Evolutionary conservation across 1,140 invertebrate genomes (phyloP).

Genomic region (Macrobrachium rosenbergii): DNA sequence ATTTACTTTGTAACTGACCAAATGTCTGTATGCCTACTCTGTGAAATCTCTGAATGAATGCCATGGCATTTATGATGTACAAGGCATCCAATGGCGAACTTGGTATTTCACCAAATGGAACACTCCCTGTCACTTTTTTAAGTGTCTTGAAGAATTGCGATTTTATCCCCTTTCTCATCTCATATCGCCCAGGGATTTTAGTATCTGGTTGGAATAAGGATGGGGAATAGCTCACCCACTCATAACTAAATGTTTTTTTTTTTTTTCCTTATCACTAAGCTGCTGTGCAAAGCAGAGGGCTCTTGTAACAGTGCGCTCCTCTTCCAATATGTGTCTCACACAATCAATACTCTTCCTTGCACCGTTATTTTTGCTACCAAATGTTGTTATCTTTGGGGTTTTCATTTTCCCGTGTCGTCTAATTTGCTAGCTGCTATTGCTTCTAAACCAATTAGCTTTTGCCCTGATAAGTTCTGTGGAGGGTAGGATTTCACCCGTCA

Average conservation of each 20-base stretch:
- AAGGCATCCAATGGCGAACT: not conserved
- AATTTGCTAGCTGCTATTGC: not conserved
- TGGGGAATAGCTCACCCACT: conserved; percentile 1
- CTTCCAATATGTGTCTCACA: not conserved
- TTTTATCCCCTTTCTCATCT: not conserved
- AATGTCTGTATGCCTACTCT: not conserved
- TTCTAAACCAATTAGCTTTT: not conserved
- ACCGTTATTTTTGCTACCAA: not conserved
- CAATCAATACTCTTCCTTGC: not conserved
- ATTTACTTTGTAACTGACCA: not conserved
- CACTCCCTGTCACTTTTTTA: not conserved
- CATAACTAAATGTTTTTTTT: conserved; percentile 1
- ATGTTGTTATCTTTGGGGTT: not conserved
- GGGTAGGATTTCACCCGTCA: too few relatives aligned
- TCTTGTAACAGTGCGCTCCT: too few relatives aligned
- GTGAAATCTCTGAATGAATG: not conserved
- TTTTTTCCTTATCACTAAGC: conserved; percentile 6
- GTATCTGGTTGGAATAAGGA: not conserved
- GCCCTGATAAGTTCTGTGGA: not conserved
- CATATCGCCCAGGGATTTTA: too few relatives aligned
- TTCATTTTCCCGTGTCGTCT: not conserved
- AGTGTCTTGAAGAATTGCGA: not conserved
- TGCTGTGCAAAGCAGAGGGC: conserved; percentile 31
- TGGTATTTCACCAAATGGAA: not conserved
- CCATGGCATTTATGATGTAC: conserved; percentile 11